Evolutionary conservation across 2,888 invertebrate species (phyloP).

Genomic region (Tricholauxania praeusta): DNA sequence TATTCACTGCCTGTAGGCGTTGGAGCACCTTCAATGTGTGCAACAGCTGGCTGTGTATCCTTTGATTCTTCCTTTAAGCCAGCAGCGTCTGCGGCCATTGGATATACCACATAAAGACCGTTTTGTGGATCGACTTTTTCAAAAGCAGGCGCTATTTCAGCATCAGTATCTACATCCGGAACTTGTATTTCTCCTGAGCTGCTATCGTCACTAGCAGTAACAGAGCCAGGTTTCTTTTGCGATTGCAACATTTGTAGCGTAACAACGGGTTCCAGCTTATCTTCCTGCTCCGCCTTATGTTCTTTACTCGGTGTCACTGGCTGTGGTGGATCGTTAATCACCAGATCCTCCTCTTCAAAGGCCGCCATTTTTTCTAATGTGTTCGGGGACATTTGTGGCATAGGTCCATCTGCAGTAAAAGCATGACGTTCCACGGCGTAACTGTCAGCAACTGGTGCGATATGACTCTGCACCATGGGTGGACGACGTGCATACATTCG

Average conservation of each 20-base stretch:
- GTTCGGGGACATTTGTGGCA: conserved; percentile 48
- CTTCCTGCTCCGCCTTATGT: conserved; percentile 52
- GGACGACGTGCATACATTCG: conserved; percentile 58
- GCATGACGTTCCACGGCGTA: conserved; percentile 58
- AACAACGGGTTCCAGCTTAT: conserved; percentile 71
- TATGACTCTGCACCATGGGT: conserved; percentile 48
- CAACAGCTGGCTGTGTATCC: conserved; percentile 49
- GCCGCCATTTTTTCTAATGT: conserved; percentile 55
- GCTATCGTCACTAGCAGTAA: conserved; percentile 60
- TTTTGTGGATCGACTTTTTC: conserved; percentile 47
- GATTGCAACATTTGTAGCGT: conserved; percentile 79
- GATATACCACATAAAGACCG: conserved; percentile 58
- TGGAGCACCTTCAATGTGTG: conserved; percentile 48
- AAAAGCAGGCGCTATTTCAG: conserved; percentile 6
- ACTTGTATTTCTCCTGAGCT: conserved; percentile 59
- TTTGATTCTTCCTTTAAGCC: conserved; percentile 43
- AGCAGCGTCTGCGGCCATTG: conserved; percentile 46
- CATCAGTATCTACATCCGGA: conserved; percentile 49
- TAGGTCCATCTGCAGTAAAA: conserved; percentile 29
- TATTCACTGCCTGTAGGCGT: conserved; percentile 60
- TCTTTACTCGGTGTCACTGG: conserved; percentile 60
- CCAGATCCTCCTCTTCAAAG: conserved; percentile 68
- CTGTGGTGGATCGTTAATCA: conserved; percentile 68
- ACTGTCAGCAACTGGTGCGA: conserved; percentile 52
- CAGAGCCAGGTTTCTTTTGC: conserved; percentile 63